These are phyloP conservation scores for Chloroceryle amazona DNA, from an alignment of 2,797 vertebrate species.

Conservation along the genomic window DNA sequence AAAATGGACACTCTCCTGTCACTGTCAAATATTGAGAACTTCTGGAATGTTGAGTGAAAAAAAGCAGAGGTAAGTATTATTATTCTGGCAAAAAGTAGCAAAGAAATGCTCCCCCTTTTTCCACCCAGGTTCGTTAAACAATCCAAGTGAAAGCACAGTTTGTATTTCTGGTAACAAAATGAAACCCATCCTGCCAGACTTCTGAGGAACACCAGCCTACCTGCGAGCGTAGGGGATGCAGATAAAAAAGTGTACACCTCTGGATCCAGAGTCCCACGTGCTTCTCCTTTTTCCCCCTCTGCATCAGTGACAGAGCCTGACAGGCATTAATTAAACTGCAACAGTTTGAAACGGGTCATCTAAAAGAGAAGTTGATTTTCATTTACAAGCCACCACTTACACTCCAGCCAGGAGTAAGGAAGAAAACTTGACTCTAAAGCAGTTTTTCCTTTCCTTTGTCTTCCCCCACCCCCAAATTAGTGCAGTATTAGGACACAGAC, in stretches of 20 bases:
- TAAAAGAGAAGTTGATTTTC: not conserved
- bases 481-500: accelerated
- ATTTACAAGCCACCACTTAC: not conserved
- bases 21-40: not conserved
- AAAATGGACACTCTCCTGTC: not conserved
- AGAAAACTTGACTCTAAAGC: not conserved
- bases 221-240: not conserved
- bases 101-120: not conserved
- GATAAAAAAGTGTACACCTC: not conserved
- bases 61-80: not conserved
- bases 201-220: no score
- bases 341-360: not conserved
- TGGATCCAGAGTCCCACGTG: not conserved
- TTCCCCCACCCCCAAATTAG: not conserved
- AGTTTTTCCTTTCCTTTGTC: not conserved
- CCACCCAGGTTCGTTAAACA: not conserved
- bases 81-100: not conserved
- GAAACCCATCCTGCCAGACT: not conserved
- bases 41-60: not conserved
- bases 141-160: not conserved
- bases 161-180: not conserved
- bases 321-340: not conserved
- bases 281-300: not conserved
- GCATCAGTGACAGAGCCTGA: not conserved
- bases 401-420: not conserved